Evolutionary conservation across 2,888 invertebrate species (phyloP).

Genomic region (Bombyx huttoni): DNA sequence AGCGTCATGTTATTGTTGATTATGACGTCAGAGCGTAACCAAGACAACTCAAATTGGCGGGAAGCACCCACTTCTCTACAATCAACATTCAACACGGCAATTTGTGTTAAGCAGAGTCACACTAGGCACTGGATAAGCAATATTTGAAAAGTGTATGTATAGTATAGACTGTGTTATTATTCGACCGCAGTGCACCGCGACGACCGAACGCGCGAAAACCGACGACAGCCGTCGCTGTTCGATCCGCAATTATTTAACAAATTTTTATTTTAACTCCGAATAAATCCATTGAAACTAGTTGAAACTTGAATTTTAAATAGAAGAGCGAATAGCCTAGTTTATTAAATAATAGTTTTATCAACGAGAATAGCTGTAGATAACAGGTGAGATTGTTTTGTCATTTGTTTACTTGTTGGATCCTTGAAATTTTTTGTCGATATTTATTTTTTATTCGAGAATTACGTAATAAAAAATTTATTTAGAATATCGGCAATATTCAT

Average conservation of each 20-base stretch:
- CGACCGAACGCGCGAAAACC: conserved; percentile 43
- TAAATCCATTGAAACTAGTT: not conserved
- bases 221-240: conserved; percentile 55
- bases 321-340: not conserved
- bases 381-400: not conserved
- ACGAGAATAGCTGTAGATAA: not conserved
- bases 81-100: conserved; percentile 5
- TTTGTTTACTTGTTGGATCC: not conserved
- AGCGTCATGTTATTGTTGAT: not conserved
- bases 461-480: too few species aligned
- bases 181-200: conserved; percentile 70
- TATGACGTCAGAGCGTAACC: conserved; percentile 28
- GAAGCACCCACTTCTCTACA: conserved; percentile 36
- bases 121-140: too few species aligned
- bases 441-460: not conserved
- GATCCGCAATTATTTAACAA: conserved; percentile 33
- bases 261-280: conserved; percentile 5
- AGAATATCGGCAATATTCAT: too few species aligned
- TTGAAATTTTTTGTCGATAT: not conserved
- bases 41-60: conserved; percentile 62
- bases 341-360: not conserved
- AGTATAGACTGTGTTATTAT: conserved; percentile 18
- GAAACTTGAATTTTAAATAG: not conserved
- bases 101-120: conserved; percentile 5
- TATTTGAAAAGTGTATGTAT: conserved; percentile 11